phyloP scores from a whole-genome alignment of 2,113 vertebrate genomes.

The Ariopsis seemanni region DNA sequence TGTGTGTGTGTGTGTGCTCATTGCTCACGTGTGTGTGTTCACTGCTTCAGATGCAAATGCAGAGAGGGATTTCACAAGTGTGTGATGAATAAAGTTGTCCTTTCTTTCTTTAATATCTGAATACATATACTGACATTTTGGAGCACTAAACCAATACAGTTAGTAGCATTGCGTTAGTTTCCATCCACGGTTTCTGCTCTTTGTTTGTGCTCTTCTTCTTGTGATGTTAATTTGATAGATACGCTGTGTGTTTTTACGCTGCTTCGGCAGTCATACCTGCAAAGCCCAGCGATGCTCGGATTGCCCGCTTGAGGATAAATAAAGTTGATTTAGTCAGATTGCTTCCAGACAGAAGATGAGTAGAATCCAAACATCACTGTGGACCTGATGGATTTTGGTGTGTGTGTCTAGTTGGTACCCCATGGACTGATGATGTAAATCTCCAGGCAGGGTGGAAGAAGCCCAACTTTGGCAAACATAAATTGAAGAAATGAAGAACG shows the following conservation, averaged over 20 bases:
- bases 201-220: neutral
- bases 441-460: neutral
- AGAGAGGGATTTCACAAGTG: too few species aligned
- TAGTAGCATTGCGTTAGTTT: neutral
- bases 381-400: neutral
- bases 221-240: neutral
- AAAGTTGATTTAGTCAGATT: constrained; percentile 1
- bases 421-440: neutral
- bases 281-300: neutral
- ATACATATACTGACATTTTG: too few species aligned
- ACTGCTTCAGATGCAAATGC: too few species aligned
- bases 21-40: too few species aligned
- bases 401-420: neutral
- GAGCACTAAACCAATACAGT: too few species aligned
- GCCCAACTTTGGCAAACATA: neutral
- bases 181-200: neutral
- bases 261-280: too few species aligned
- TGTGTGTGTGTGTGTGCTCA: too few species aligned
- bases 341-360: neutral
- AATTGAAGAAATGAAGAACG: neutral
- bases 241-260: neutral
- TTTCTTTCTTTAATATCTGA: too few species aligned
- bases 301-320: neutral
- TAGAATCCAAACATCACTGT: neutral
- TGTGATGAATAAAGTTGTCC: too few species aligned